Evolutionary conservation across 2,797 vertebrate genomes (phyloP).

Genomic region (Selene dorsalis): DNA sequence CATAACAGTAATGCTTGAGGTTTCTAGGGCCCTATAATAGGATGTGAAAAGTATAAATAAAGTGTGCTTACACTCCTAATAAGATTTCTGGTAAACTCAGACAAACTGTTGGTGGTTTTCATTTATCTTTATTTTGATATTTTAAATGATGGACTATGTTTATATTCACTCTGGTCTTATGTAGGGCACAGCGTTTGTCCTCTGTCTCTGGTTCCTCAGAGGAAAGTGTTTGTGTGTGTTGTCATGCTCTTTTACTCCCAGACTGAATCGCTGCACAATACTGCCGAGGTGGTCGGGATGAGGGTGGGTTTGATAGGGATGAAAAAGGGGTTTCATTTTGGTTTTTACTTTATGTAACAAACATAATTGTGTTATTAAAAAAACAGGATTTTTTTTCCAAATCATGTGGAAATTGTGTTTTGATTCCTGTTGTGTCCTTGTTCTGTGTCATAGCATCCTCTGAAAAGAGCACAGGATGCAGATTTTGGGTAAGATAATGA

Average conservation of each 20-base stretch:
- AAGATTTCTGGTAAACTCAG: conserved; percentile 54
- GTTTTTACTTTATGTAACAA: conserved; percentile 84
- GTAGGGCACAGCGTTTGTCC: conserved; percentile 62
- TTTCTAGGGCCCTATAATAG: conserved; percentile 46
- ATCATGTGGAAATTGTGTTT: conserved; percentile 50
- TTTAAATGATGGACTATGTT: conserved; percentile 75
- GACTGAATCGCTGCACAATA: conserved; percentile 81
- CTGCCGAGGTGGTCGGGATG: conserved; percentile 78
- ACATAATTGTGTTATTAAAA: conserved; percentile 85
- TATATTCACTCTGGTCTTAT: conserved; percentile 71
- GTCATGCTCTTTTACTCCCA: conserved; percentile 76
- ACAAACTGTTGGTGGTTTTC: conserved; percentile 54
- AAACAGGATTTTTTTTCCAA: conserved; percentile 77
- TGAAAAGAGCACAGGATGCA: neutral
- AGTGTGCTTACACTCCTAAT: conserved; percentile 62
- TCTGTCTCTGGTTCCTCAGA: conserved; percentile 66
- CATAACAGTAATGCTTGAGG: conserved; percentile 51
- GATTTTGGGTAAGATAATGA: neutral
- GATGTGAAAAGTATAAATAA: conserved; percentile 64
- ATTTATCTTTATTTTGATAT: conserved; percentile 66
- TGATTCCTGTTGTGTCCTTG: conserved; percentile 11
- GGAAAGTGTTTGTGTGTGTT: conserved; percentile 69
- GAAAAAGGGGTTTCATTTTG: conserved; percentile 73
- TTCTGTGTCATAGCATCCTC: neutral
- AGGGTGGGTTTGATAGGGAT: conserved; percentile 81